A percentile compares a stretch with the other conserved stretches of the same genome.
These are phyloP conservation scores for Leptopilina syphax DNA, from an alignment of 2,888 invertebrate genomes.

Conservation along the genomic window DNA sequence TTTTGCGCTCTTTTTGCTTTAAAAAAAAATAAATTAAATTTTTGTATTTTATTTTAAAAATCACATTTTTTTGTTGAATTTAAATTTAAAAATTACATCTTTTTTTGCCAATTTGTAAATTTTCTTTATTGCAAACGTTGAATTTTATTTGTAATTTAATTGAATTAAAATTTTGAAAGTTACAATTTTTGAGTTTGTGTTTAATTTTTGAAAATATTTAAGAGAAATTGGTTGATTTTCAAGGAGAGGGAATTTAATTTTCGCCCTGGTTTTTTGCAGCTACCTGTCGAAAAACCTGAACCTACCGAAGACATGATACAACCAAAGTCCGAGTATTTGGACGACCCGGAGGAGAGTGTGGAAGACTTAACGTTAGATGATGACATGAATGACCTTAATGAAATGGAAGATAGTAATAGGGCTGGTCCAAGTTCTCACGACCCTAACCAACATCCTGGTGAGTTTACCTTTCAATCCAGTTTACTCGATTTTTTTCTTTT, in stretches of 20 bases:
- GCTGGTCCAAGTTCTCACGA: slow-evolving; percentile 82
- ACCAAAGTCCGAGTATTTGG: slow-evolving; percentile 87
- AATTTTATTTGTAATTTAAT: no score
- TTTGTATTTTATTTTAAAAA: no score
- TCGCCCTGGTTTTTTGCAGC: slow-evolving; percentile 55
- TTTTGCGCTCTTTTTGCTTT: no score
- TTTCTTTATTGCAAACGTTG: no score
- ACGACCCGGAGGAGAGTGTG: slow-evolving; percentile 86
- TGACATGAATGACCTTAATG: slow-evolving; percentile 83
- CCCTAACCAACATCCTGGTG: slow-evolving; percentile 83
- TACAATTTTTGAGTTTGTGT: no score
- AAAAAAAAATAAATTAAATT: no score
- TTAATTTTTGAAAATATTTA: neutral
- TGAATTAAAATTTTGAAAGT: no score
- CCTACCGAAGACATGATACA: slow-evolving; percentile 80
- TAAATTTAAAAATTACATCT: no score
- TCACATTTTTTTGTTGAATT: no score
- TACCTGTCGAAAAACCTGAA: slow-evolving; percentile 79
- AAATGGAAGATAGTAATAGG: slow-evolving; percentile 84
- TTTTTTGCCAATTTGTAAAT: no score
- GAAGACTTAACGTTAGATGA: slow-evolving; percentile 92
- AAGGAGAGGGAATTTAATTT: no score
- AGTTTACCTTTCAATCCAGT: slow-evolving; percentile 66
- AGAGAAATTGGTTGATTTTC: neutral
- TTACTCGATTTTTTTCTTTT: slow-evolving; percentile 26